Percentiles rank a stretch among this genome's conserved stretches.
phyloP scores from a whole-genome alignment of 2,888 invertebrate genomes.

The Bibio marci region DNA sequence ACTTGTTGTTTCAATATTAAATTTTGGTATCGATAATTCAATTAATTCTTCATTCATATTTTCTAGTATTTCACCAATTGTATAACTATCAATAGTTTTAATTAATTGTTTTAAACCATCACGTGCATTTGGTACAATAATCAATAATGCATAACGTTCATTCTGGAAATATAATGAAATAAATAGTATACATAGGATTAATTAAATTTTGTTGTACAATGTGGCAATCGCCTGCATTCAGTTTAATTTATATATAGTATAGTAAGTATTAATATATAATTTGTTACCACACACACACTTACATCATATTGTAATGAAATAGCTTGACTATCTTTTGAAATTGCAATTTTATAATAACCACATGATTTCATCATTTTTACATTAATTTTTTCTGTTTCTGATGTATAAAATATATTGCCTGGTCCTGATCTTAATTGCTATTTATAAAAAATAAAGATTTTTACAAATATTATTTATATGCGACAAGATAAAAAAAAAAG shows the following conservation, averaged over 20 bases:
- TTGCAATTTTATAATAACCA: conserved; percentile 41
- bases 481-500: background rate
- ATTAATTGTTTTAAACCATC: conserved; percentile 38
- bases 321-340: conserved; percentile 45
- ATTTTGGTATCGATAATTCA: conserved; percentile 38
- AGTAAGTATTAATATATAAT: no score
- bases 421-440: conserved; percentile 21
- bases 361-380: conserved; percentile 50
- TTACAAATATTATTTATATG: background rate
- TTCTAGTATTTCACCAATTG: conserved; percentile 31
- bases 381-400: conserved; percentile 39
- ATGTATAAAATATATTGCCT: conserved; percentile 43
- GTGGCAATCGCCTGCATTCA: no score
- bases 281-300: conserved; percentile 15
- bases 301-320: conserved; percentile 61
- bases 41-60: conserved; percentile 30
- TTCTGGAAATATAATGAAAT: conserved; percentile 28
- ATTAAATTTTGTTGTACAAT: no score
- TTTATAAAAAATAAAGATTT: background rate
- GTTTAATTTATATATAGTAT: no score
- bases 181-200: no score
- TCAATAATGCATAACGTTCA: conserved; percentile 37
- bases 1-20: conserved; percentile 45
- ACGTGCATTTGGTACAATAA: conserved; percentile 38
- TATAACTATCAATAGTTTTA: conserved; percentile 33